Evolutionary conservation across 2,888 invertebrate species (phyloP), one percentile per base, ranked within the genome.

Genomic region (Melanchra persicariae): DNA sequence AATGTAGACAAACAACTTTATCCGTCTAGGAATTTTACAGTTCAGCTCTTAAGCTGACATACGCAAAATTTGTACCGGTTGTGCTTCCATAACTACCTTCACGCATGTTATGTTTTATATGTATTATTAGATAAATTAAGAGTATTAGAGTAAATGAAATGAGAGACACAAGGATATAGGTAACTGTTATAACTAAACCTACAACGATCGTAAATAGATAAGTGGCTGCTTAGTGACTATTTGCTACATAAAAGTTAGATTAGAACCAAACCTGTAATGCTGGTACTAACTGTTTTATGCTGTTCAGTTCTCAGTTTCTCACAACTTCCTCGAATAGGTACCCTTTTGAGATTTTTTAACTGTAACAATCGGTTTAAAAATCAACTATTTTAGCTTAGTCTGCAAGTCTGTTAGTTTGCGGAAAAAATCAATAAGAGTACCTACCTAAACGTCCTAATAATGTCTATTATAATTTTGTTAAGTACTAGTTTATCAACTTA

Each of bases 171-270:
- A 63, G 58, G 26, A 49, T 26, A 9, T 4, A n/a, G n/a, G n/a
- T 54, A 60, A 60, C 51, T 19, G 60, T 60, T 57, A 2, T 49
- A 61, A 52, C 22, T n/a, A 49, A 52, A 60, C 19, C 58, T 43
- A 65, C 22, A 47, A 37, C 5, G 26, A 52, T 74, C 62, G 37
- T 80, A 67, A 74, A 62, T 74, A 37, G 37, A 40, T 47, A 55
- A 37, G 22, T 30, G 45, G n/a, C 15, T 43, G 10, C n/a, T 62
- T n/a, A 45, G 24, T 61, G 22, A 22, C 15, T 49, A 34, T 49
- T 70, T n/a, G 37, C 24, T 54, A 37, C n/a, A n/a, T n/a, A n/a
- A n/a, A n/a, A n/a, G n/a, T n/a, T n/a, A n/a, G n/a, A 17, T 60
- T 73, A 34, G 30, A 61, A 30, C 34, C 34, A 34, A 49, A 43